Evolutionary conservation across 1,140 invertebrate species (phyloP).

Genomic region (Bombus fervidus): DNA sequence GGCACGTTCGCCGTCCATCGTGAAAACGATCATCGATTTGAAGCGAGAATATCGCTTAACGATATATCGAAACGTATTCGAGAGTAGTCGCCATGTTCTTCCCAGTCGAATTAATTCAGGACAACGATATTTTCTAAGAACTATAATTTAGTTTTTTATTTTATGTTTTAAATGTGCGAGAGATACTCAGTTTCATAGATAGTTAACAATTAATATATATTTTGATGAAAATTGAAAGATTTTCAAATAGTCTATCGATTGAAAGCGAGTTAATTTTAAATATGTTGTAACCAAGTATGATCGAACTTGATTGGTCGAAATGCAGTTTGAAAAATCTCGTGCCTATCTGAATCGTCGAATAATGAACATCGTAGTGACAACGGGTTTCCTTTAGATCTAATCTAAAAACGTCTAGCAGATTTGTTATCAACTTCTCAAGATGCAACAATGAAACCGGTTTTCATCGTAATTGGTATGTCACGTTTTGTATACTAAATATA

Average conservation of each 20-base stretch:
- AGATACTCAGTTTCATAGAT: no score
- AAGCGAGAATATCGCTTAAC: constrained; percentile 42
- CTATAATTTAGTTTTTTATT: background rate
- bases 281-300: background rate
- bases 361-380: background rate
- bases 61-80: constrained; percentile 47
- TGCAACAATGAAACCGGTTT: background rate
- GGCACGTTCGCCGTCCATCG: constrained; percentile 76
- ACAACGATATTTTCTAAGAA: background rate
- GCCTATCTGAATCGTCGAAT: background rate
- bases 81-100: constrained; percentile 26
- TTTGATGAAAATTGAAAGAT: background rate
- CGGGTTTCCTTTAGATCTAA: background rate
- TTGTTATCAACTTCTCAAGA: background rate
- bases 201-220: background rate
- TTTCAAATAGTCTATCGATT: background rate
- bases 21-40: constrained; percentile 60
- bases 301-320: constrained; percentile 8
- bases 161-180: background rate
- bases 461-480: background rate
- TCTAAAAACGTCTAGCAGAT: background rate
- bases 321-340: background rate
- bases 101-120: constrained; percentile 9
- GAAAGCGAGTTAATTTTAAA: background rate
- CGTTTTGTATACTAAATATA: background rate